These are phyloP conservation scores for Solenodon paradoxus DNA, from an alignment of 2,113 vertebrate species.

Conservation along the genomic window DNA sequence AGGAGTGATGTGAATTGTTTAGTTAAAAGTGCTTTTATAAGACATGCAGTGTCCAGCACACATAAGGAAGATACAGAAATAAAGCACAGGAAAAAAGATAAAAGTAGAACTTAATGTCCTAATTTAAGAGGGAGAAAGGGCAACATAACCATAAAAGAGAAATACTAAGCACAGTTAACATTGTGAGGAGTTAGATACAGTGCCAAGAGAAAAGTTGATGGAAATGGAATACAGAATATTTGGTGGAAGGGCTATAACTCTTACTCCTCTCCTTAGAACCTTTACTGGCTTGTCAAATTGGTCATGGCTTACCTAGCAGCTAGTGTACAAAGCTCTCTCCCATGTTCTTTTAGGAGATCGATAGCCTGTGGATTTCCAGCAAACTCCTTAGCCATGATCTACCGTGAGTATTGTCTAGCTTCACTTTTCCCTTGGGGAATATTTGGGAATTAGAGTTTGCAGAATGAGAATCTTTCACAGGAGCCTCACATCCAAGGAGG, in stretches of 20 bases:
- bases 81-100: slow-evolving; percentile 18
- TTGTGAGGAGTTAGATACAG: not conserved
- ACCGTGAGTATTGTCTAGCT: slow-evolving; percentile 87
- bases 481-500: not conserved
- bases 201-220: not conserved
- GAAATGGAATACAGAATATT: slow-evolving; percentile 6
- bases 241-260: not conserved
- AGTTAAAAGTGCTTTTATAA: not conserved
- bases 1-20: not conserved
- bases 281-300: not conserved
- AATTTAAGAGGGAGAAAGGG: slow-evolving; percentile 16
- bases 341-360: slow-evolving; percentile 90
- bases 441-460: slow-evolving; percentile 12
- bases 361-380: slow-evolving; percentile 95
- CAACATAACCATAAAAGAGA: not conserved
- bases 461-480: not conserved
- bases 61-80: not conserved
- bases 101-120: slow-evolving; percentile 26
- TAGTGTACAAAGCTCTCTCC: not conserved
- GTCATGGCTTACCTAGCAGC: not conserved
- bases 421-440: not conserved
- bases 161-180: not conserved
- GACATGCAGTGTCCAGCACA: not conserved
- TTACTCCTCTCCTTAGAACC: not conserved
- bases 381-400: slow-evolving; percentile 93